phyloP scores from a whole-genome alignment of 2,113 vertebrate species.

The Passer domesticus region DNA sequence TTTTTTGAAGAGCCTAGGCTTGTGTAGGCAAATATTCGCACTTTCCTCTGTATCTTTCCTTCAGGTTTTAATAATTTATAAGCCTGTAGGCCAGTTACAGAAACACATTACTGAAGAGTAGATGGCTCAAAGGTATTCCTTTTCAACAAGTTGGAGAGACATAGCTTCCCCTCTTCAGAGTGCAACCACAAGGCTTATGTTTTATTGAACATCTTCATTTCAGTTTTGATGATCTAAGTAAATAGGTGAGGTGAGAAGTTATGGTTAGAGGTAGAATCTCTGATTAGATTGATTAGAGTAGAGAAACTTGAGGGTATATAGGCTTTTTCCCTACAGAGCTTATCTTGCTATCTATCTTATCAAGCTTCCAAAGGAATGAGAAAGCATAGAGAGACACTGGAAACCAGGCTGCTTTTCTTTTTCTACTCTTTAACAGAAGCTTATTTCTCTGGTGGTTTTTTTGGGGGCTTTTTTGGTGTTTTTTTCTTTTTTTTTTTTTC shows the following conservation, averaged over 20 bases:
- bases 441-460: background rate
- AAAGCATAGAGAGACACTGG: background rate
- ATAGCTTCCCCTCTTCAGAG: background rate
- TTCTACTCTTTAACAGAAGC: background rate
- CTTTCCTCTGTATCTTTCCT: background rate
- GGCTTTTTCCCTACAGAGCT: background rate
- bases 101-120: background rate
- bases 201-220: background rate
- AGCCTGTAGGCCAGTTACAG: background rate
- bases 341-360: background rate
- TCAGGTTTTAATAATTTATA: background rate
- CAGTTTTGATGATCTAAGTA: background rate
- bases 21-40: background rate
- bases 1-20: background rate
- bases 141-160: background rate
- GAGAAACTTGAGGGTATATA: background rate
- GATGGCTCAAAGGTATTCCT: background rate
- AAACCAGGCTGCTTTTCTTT: background rate
- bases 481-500: background rate
- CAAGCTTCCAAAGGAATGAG: background rate
- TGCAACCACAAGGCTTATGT: background rate
- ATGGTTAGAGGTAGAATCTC: background rate
- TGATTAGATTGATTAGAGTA: background rate
- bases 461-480: background rate
- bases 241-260: background rate